A percentile compares a stretch with the other conserved stretches of the same genome.
phyloP scores from a whole-genome alignment of 1,140 invertebrate genomes.

The Mizuhopecten yessoensis region DNA sequence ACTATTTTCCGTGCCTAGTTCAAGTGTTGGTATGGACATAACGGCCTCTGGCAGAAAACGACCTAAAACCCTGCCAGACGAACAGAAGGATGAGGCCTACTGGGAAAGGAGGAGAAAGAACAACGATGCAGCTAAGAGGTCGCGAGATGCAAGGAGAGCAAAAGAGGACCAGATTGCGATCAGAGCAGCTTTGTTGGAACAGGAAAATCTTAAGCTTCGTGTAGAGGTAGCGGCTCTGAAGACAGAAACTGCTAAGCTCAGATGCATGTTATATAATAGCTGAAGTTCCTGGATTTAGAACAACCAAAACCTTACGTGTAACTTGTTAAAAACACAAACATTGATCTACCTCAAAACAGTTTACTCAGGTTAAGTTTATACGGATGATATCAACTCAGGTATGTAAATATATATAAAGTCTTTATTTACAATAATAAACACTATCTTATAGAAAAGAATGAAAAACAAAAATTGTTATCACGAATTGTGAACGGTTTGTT shows the following conservation, averaged over 20 bases:
- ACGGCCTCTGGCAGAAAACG: slow-evolving; percentile 62
- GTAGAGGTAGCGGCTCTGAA: slow-evolving; percentile 81
- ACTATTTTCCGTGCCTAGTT: background rate
- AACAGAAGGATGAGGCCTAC: slow-evolving; percentile 82
- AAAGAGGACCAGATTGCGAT: slow-evolving; percentile 83
- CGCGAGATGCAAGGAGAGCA: slow-evolving; percentile 81
- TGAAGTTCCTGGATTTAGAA: slow-evolving; percentile 43
- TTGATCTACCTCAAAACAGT: background rate
- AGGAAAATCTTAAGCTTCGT: slow-evolving; percentile 82
- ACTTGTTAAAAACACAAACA: background rate
- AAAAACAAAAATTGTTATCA: background rate
- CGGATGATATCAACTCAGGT: background rate
- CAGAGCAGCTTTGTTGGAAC: slow-evolving; percentile 81
- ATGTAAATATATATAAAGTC: background rate
- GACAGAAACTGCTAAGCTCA: slow-evolving; percentile 83
- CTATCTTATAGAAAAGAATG: background rate
- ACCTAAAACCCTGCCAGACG: slow-evolving; percentile 74
- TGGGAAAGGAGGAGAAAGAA: slow-evolving; percentile 83
- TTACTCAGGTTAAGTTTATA: slow-evolving; percentile 2
- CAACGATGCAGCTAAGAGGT: slow-evolving; percentile 84
- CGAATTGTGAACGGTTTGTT: background rate
- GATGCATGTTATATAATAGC: slow-evolving; percentile 85
- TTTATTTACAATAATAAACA: background rate
- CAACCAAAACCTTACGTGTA: background rate
- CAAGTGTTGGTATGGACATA: background rate